Evolutionary conservation across 2,113 vertebrate species (phyloP).

Genomic region (Microtus oregoni): DNA sequence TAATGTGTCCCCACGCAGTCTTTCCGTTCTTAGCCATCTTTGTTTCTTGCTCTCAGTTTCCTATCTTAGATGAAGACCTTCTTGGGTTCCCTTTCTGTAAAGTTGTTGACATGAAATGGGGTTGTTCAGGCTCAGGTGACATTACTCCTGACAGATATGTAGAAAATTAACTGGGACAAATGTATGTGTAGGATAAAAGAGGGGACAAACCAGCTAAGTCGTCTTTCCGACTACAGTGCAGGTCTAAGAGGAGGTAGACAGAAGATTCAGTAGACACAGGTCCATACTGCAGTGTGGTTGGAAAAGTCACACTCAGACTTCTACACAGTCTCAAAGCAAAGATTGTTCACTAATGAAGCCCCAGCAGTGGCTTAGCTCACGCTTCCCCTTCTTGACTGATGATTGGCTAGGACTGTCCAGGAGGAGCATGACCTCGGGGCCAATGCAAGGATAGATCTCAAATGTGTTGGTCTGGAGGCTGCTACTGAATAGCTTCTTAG

Average conservation of each 20-base stretch:
- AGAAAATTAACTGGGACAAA: neutral
- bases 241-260: neutral
- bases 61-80: neutral
- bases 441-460: neutral
- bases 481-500: neutral
- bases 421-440: neutral
- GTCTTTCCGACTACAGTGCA: neutral
- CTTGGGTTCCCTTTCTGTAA: neutral
- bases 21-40: neutral
- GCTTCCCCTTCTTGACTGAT: neutral
- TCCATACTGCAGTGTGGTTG: neutral
- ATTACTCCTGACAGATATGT: neutral
- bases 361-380: neutral
- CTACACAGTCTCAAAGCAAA: neutral
- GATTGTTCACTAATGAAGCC: neutral
- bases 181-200: neutral
- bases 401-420: neutral
- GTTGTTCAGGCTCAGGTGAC: neutral
- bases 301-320: neutral
- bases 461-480: neutral
- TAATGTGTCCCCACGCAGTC: neutral
- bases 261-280: neutral
- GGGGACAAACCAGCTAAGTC: neutral
- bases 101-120: neutral
- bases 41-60: neutral